phyloP scores from a whole-genome alignment of 2,113 vertebrate genomes.

The Tympanuchus pallidicinctus region DNA sequence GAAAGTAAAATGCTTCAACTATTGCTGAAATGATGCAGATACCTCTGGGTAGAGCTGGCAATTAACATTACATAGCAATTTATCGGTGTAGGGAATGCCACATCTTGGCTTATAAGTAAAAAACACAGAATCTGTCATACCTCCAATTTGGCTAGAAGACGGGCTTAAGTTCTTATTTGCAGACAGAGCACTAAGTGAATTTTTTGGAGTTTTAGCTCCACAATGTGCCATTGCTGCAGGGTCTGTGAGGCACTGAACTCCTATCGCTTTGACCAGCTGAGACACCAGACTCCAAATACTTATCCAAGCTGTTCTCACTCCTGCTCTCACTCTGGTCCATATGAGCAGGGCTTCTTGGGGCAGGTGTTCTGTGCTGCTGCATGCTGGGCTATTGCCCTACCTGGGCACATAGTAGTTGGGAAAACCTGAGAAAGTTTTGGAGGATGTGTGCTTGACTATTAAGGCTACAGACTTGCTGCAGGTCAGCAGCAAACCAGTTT shows the following conservation, averaged over 20 bases:
- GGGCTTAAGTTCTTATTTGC: neutral
- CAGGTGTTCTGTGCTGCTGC: neutral
- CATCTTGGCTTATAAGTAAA: neutral
- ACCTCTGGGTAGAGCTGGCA: neutral
- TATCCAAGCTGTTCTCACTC: neutral
- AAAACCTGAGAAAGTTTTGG: neutral
- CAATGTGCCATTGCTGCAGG: neutral
- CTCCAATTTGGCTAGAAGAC: neutral
- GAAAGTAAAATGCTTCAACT: neutral
- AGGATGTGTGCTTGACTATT: neutral
- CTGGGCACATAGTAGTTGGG: fast-evolving
- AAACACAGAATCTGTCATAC: neutral
- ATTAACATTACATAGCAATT: neutral
- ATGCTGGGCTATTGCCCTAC: neutral
- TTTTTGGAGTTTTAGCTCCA: neutral
- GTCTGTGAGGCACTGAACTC: neutral
- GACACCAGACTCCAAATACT: neutral
- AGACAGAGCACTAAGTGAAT: neutral
- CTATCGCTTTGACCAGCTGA: neutral
- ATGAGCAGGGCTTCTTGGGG: neutral
- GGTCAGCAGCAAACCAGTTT: neutral
- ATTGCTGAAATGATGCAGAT: neutral
- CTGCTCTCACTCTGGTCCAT: neutral
- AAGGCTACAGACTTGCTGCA: neutral
- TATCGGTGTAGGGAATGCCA: neutral